Base-by-base conservation (phyloP, 1,140 invertebrate genomes). In the Penaeus indicus region DNA sequence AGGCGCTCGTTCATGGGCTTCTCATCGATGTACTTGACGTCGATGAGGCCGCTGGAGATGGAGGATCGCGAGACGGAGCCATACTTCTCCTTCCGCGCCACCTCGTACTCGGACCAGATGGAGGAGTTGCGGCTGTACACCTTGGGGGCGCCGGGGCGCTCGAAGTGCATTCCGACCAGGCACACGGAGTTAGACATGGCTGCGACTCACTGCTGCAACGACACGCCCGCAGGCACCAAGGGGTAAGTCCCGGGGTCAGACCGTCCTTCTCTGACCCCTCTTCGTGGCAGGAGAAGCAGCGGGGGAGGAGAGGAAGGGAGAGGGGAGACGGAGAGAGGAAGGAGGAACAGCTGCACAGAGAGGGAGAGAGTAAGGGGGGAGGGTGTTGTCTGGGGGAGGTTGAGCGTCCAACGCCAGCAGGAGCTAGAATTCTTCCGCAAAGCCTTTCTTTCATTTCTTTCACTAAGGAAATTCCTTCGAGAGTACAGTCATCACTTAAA, bases 121-220 rank as follows among this genome's bases (percentile, higher is more conserved):
- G 82, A 85, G n/a, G 85, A 32, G 81, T 85, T 84, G 21, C 77
- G 85, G 81, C 62, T 84, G 90, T 89, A 91, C 54, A 91, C 85
- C 63, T 86, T 81, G 22, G 90, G 90, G 64, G 90, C 88, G 22
- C 85, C 86, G 60, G 90, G 90, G 77, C 89, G 88, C 72, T 90
- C 88, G 81, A 89, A 91, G 90, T 89, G 85, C 87, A 91, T 89
- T 67, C 88, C 86, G 61, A 91, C 90, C 64, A 88, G 87, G 78
- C 90, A 91, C 84, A 91, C 90, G 84, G 90, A 90, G 61, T 32
- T 32, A 32, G 90, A 79, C 90, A 91, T 91, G 81, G 81, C 88
- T 88, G 88, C 67, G 25, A 82, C 75, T 75, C 42, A 38, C 72
- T 75, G 27, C 72, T 75, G 72, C 5, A 54, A 54, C 54, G 38